A percentile compares a stretch with the other conserved stretches of the same genome.
Evolutionary conservation across 2,797 vertebrate genomes (phyloP).

Genomic region (Fistularia commersonii): DNA sequence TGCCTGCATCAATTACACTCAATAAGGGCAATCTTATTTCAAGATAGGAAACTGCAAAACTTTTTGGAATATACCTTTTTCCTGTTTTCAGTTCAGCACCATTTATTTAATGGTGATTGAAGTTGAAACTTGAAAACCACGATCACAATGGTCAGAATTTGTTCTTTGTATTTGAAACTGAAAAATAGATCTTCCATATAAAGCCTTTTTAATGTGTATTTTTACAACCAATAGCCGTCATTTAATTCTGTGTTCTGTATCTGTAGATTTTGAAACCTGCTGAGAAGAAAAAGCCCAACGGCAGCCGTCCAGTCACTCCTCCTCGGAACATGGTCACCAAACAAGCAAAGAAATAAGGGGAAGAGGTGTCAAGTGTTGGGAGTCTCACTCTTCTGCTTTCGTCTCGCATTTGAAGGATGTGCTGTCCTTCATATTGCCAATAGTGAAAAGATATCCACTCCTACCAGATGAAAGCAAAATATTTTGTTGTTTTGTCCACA

Average conservation of each 20-base stretch:
- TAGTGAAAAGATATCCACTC: constrained; percentile 68
- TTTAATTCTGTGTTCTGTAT: constrained; percentile 11
- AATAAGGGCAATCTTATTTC: too few species aligned
- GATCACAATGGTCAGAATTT: too few species aligned
- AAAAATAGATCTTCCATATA: too few species aligned
- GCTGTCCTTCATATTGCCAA: constrained; percentile 64
- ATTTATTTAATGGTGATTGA: too few species aligned
- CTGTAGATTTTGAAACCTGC: constrained; percentile 96
- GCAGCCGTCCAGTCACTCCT: constrained; percentile 94
- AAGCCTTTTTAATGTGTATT: not conserved
- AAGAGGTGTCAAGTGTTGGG: constrained; percentile 23
- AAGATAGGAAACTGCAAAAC: too few species aligned
- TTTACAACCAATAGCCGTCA: not conserved
- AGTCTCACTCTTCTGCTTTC: constrained; percentile 53
- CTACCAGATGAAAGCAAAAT: constrained; percentile 66
- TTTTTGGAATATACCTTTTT: too few species aligned
- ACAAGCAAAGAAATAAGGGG: constrained; percentile 93
- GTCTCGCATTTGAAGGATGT: constrained; percentile 59
- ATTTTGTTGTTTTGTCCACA: constrained; percentile 71
- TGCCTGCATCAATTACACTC: too few species aligned
- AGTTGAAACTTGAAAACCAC: too few species aligned
- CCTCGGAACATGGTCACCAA: constrained; percentile 98
- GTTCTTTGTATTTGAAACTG: too few species aligned
- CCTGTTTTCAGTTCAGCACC: too few species aligned
- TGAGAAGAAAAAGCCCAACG: constrained; percentile 97